phyloP scores from a whole-genome alignment of 1,140 invertebrate species.

The Eupeodes corollae region DNA sequence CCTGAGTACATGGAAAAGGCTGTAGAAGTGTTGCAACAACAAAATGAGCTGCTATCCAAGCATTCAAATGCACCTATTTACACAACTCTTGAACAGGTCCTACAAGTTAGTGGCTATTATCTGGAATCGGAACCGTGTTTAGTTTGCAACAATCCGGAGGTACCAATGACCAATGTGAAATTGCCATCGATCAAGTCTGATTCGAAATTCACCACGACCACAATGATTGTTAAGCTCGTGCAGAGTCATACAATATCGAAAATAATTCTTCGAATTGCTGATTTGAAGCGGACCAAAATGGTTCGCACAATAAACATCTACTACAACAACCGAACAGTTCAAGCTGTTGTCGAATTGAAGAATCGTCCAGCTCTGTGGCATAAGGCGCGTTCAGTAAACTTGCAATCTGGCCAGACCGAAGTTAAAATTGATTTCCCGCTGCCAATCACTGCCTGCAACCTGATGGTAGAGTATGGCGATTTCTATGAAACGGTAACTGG shows the following conservation, averaged over 20 bases:
- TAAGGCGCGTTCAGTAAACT: slow-evolving; percentile 81
- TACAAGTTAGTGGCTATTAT: slow-evolving; percentile 93
- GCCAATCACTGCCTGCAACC: slow-evolving; percentile 92
- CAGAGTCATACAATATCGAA: slow-evolving; percentile 91
- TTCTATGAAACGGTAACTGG: slow-evolving; percentile 86
- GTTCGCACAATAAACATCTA: slow-evolving; percentile 91
- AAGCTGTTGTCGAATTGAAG: slow-evolving; percentile 93
- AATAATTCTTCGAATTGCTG: slow-evolving; percentile 83
- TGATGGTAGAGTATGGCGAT: slow-evolving; percentile 98
- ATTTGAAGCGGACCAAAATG: slow-evolving; percentile 95
- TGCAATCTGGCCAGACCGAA: slow-evolving; percentile 87
- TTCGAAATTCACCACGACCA: slow-evolving; percentile 95
- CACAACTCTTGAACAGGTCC: slow-evolving; percentile 77
- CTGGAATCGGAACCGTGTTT: slow-evolving; percentile 93
- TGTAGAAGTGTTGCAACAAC: slow-evolving; percentile 68
- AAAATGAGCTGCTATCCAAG: slow-evolving; percentile 76
- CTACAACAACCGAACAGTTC: slow-evolving; percentile 92
- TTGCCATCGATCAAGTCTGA: slow-evolving; percentile 89
- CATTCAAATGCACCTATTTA: slow-evolving; percentile 93
- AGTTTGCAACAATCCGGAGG: slow-evolving; percentile 95
- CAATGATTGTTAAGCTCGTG: slow-evolving; percentile 92
- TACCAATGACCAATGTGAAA: slow-evolving; percentile 84
- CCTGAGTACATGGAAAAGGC: slow-evolving; percentile 74
- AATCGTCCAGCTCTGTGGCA: slow-evolving; percentile 84
- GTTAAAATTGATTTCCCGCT: slow-evolving; percentile 89